Evolutionary conservation across 2,888 invertebrate genomes (phyloP).

Genomic region (Perizoma affinitatum): DNA sequence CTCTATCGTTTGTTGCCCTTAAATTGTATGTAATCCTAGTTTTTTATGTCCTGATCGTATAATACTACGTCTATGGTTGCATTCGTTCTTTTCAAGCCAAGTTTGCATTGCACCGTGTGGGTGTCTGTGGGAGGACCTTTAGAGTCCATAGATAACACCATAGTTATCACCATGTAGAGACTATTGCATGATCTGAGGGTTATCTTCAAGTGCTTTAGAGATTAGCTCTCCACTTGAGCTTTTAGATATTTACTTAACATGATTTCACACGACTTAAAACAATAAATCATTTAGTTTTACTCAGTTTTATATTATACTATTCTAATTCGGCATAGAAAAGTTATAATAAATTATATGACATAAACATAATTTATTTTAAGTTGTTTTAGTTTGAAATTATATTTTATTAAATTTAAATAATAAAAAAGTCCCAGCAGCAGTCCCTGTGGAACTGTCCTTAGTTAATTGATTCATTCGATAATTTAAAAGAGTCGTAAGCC

Average conservation of each 20-base stretch:
- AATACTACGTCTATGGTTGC: slow-evolving; percentile 12
- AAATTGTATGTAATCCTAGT: slow-evolving; percentile 6
- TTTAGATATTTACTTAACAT: background rate
- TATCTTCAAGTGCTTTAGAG: slow-evolving; percentile 31
- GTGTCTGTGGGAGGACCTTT: slow-evolving; percentile 29
- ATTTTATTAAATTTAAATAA: too few relatives aligned
- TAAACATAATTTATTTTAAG: too few relatives aligned
- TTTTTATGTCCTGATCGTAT: slow-evolving; percentile 11
- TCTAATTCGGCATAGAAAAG: too few relatives aligned
- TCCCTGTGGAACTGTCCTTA: slow-evolving; percentile 19
- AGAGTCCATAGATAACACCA: slow-evolving; percentile 19
- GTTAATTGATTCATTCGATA: too few relatives aligned
- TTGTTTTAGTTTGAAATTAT: too few relatives aligned
- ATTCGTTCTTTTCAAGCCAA: slow-evolving; percentile 18
- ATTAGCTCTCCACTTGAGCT: slow-evolving; percentile 28
- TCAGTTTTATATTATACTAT: too few relatives aligned
- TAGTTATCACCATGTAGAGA: slow-evolving; percentile 24
- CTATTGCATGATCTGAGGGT: slow-evolving; percentile 28
- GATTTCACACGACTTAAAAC: too few relatives aligned
- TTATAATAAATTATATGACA: too few relatives aligned
- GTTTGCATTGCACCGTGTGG: slow-evolving; percentile 11
- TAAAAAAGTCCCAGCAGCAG: slow-evolving; percentile 4
- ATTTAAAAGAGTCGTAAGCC: slow-evolving; percentile 8
- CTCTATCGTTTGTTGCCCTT: slow-evolving; percentile 1
- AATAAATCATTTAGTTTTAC: too few relatives aligned